Evolutionary conservation across 2,113 vertebrate species (phyloP), one percentile per base, ranked within the genome.

Genomic region (Callithrix jacchus): DNA sequence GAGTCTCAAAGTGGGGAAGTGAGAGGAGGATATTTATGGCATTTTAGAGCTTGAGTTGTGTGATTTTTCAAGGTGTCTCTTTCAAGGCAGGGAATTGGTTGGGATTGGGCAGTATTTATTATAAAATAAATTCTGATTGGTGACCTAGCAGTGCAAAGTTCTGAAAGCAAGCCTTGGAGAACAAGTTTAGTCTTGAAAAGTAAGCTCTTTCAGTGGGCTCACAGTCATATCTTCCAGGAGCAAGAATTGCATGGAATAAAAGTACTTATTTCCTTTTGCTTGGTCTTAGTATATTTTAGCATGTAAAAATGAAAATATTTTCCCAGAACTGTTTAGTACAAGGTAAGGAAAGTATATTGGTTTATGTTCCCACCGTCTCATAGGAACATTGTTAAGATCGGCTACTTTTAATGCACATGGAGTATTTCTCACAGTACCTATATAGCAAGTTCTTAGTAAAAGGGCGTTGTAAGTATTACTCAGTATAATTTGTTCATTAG

Each of bases 191-290:
- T 87, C 16, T 45, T 80, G 49, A 82, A n/a, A 42, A 71, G 18
- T 45, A 70, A 83, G 11, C 10, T 42, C 9, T 74, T 94, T 64
- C 77, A 87, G 64, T 64, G 35, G 27, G 3, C 10, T 81, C 64
- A 77, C 3, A 42, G 30, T 90, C 40, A 54, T 56, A 45, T 76
- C 73, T 95, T 71, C 32, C 14, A 40, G 52, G n/a, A 47, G 20
- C 49, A 76, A 94, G 14, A 42, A 49, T 87, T 95, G 81, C 35
- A 47, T 80, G 42, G 71, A 54, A 61, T 20, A 37, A 82, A 87
- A 90, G 32, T 82, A 64, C 25, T 93, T 95, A 64, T 25, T 93
- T 96, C 14, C 17, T 79, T 92, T 86, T 86, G 42, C 42, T 89
- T 71, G 27, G 14, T 79, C 45, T 35, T 77, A 54, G 30, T 89